Evolutionary conservation across 64 coral and sea anemone genomes (phyloP).

Genomic region (Pocillopora damicornis): DNA sequence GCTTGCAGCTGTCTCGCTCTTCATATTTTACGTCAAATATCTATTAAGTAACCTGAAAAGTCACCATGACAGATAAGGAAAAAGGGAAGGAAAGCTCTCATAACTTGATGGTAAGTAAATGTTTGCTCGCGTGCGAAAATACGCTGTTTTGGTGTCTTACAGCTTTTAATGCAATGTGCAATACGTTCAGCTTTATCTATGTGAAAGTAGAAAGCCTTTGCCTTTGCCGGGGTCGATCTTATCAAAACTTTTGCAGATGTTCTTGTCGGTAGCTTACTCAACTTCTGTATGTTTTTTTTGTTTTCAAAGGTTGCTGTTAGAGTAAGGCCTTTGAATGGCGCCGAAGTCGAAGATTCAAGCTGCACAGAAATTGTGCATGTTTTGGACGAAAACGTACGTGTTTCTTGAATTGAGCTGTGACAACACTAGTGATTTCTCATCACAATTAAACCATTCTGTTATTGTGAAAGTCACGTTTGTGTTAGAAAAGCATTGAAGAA

Average conservation of each 20-base stretch:
- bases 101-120: slow-evolving; percentile 53
- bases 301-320: slow-evolving; percentile 50
- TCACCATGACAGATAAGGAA: slow-evolving; percentile 50
- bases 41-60: slow-evolving; percentile 22
- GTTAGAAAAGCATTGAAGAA: background rate
- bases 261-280: background rate
- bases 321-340: slow-evolving; percentile 57
- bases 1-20: background rate
- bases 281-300: background rate
- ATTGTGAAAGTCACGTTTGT: no score
- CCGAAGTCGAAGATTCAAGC: slow-evolving; percentile 36
- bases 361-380: slow-evolving; percentile 51
- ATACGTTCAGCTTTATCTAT: background rate
- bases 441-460: no score
- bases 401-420: background rate
- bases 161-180: background rate
- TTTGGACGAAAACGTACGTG: slow-evolving; percentile 57
- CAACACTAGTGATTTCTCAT: background rate
- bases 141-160: background rate
- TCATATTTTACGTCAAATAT: slow-evolving; percentile 3
- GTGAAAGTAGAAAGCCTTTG: background rate
- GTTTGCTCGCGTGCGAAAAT: background rate
- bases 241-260: background rate
- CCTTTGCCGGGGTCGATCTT: background rate
- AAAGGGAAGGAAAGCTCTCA: slow-evolving; percentile 44